Evolutionary conservation across 1,140 invertebrate genomes (phyloP).

Genomic region (Lucilia sericata): DNA sequence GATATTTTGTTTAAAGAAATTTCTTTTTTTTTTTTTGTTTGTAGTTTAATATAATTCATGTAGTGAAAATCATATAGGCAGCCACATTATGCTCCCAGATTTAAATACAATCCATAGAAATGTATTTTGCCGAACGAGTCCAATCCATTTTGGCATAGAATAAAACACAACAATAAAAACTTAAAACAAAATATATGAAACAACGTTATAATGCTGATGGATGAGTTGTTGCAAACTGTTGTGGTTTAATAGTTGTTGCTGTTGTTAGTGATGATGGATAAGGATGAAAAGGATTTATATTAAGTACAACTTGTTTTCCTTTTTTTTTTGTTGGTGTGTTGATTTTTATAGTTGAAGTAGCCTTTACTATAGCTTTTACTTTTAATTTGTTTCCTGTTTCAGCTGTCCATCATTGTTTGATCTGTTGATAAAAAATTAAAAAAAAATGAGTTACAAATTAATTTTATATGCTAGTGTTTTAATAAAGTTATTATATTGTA

Average conservation of each 20-base stretch:
- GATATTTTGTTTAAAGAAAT: constrained; percentile 17
- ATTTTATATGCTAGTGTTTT: not conserved
- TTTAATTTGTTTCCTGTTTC: not conserved
- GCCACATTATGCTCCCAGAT: constrained; percentile 57
- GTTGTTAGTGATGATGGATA: not conserved
- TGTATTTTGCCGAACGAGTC: constrained; percentile 64
- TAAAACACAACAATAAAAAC: not conserved
- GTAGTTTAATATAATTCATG: not conserved
- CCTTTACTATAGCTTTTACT: not conserved
- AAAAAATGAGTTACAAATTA: not conserved
- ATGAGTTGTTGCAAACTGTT: constrained; percentile 27
- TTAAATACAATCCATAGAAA: constrained; percentile 58
- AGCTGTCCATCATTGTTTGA: constrained; percentile 21
- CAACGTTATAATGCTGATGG: constrained; percentile 22
- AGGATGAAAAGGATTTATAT: not conserved
- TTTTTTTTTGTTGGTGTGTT: not conserved
- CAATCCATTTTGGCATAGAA: constrained; percentile 62
- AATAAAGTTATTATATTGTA: not conserved
- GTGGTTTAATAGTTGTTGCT: not conserved
- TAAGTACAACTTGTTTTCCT: not conserved
- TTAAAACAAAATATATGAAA: not conserved
- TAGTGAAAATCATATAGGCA: constrained; percentile 59
- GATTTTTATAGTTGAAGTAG: not conserved
- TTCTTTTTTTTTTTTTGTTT: too few relatives aligned
- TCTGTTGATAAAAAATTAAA: not conserved